Evolutionary conservation across 2,797 vertebrate genomes (phyloP), one percentile per base, ranked within the genome.

Genomic region (Peromyscus attwateri): DNA sequence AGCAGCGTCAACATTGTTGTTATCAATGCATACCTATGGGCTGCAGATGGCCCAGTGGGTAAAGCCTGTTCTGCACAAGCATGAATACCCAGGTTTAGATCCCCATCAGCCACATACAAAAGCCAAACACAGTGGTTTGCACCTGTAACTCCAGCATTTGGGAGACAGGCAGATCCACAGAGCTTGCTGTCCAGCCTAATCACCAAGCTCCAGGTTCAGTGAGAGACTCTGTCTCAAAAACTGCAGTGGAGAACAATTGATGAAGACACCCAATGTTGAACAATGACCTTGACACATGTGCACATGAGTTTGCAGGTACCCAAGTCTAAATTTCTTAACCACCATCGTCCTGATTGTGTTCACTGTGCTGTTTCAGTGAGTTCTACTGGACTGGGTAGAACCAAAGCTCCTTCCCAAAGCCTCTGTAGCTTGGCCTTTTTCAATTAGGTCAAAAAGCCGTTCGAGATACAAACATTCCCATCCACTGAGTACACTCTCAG

Each of bases 381-480:
- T 77, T 89, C 64, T 91, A 9, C 52, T 64, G 9, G 3, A 49
- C 27, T 82, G 49, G 12, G 25, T 89, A 71, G 29, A 97, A 96
- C 76, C 27, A 90, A 87, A 75, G 23, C 34, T 93, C 25, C 0
- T 4, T 76, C 77, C 94, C 27, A 75, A 87, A 73, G 62, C 31
- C 2, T 92, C 62, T 52, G 14, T 3, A 89, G 27, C 9, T 27
- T 8, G 55, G 17, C 25, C 82, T 82, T 95, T 81, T 70, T 5
- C 57, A 57, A 11, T 55, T 77, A 97, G 66, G 27, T 90, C 91
- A 94, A 77, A 94, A 89, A 46, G 49, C 55, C 70, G 4, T 81
- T 27, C 57, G 12, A 40, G 55, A 6, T 62, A 52, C n/a, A 49
- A 49, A 1, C 46, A 29, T 43, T 31, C 27, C 66, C 6, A 11